These are phyloP conservation scores for Colistium nudipinnis DNA, from an alignment of 2,113 vertebrate genomes.

Conservation along the genomic window DNA sequence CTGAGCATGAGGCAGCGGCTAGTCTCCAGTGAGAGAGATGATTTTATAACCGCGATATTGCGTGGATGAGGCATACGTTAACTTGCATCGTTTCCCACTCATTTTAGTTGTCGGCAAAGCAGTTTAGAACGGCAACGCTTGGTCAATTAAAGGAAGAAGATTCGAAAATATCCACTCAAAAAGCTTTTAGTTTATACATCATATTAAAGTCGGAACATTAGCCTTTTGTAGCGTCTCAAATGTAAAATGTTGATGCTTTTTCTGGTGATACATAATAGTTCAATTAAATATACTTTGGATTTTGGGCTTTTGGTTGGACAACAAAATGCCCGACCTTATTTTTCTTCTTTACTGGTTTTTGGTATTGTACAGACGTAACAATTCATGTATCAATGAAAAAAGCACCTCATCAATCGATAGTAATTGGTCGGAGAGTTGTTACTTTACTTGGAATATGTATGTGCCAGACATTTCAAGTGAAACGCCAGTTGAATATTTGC, in stretches of 20 bases:
- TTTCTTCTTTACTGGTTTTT: background rate
- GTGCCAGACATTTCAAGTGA: background rate
- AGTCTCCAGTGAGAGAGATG: slow-evolving; percentile 49
- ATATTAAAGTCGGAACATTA: background rate
- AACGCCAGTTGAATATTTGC: background rate
- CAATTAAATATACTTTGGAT: background rate
- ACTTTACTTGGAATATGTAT: background rate
- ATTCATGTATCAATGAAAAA: background rate
- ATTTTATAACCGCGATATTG: slow-evolving; percentile 27
- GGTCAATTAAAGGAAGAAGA: background rate
- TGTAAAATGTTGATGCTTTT: background rate
- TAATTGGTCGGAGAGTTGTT: background rate
- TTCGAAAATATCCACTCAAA: no score
- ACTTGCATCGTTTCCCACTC: background rate
- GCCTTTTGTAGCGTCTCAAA: background rate
- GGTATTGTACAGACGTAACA: background rate
- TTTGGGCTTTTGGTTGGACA: background rate
- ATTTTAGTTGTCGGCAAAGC: background rate
- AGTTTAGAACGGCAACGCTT: background rate
- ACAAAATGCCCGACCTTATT: background rate
- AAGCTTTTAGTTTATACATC: background rate
- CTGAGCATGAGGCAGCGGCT: slow-evolving; percentile 62
- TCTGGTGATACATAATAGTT: background rate
- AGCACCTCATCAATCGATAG: no score
- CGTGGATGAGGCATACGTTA: background rate